Evolutionary conservation across 2,888 invertebrate genomes (phyloP).

Genomic region (Atethmia centrago): DNA sequence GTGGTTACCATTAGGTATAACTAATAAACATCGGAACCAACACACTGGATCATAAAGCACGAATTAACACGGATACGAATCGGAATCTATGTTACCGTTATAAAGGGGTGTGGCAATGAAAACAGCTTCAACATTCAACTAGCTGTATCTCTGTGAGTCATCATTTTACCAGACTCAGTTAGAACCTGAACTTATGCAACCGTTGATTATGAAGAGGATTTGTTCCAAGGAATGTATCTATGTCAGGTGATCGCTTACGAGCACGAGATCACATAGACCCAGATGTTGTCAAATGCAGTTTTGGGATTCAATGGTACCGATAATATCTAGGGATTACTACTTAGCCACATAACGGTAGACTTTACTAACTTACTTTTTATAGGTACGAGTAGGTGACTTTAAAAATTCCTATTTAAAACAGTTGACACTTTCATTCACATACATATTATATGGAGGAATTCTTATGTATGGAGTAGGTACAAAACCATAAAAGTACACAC

Average conservation of each 20-base stretch:
- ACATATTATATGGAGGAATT: too few relatives aligned
- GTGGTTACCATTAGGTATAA: too few relatives aligned
- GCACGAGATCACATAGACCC: neutral
- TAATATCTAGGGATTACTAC: too few relatives aligned
- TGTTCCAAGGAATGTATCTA: neutral
- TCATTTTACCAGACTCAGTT: neutral
- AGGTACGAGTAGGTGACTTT: too few relatives aligned
- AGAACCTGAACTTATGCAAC: slow-evolving; percentile 43
- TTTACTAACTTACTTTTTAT: too few relatives aligned
- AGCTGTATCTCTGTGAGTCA: slow-evolving; percentile 28
- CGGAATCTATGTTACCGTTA: slow-evolving; percentile 26
- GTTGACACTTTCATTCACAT: too few relatives aligned
- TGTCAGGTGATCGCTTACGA: slow-evolving; percentile 7
- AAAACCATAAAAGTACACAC: too few relatives aligned
- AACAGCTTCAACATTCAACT: neutral
- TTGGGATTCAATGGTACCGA: neutral
- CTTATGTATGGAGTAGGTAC: too few relatives aligned
- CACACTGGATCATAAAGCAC: neutral
- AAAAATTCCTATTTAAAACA: too few relatives aligned
- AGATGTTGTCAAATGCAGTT: neutral
- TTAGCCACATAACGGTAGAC: too few relatives aligned
- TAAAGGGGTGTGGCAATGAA: slow-evolving; percentile 39
- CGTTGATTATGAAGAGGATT: slow-evolving; percentile 17
- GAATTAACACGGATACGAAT: slow-evolving; percentile 18
- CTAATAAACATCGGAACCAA: too few relatives aligned